Base-by-base conservation (phyloP, 1,140 invertebrate species). In the Calliopsis andreniformis region DNA sequence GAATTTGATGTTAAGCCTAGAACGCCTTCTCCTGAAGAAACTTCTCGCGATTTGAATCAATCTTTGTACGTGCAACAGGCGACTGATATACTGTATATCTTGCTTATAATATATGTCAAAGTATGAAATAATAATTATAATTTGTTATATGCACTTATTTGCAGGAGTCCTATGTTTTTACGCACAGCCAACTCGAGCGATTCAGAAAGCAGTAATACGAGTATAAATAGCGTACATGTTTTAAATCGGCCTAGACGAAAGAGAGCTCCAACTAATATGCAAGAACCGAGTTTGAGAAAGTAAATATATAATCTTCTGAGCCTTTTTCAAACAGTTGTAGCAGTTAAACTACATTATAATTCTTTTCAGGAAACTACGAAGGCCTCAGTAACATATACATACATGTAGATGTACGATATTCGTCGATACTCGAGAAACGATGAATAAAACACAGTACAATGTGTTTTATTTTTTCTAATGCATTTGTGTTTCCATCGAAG, bases 221-320 rank as follows among this genome's bases (percentile, higher is more conserved):
- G 86, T 73, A 42, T 8, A 20, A 67, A 14, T 69, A 80, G 55
- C 55, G 72, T 6, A 16, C 20, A 42, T 42, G n/a, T 59, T 32
- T 49, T 55, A 8, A 51, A 16, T 69, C 79, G 89, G 20, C 88
- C 88, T 16, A 87, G 77, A 76, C 79, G 89, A 53, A 80, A 78
- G 49, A 88, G 84, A 66, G 87, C 87, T 20, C 87, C 86, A 8
- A 55, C 53, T 10, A 86, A 73, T 68, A 76, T 89, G 0, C 66
- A 82, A 61, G 88, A 90, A 59, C 89, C 88, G 20, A 86, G 5
- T 35, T 85, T 89, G 28, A 55, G 1, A 32, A 87, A 67, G 88
- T 89, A 56, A 84, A 76, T 79, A 81, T 51, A 43, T 51, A 5
- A 49, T 28, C 12, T 23, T 25, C 3, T 16, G 12, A n/a, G 61